Conservation (phyloP, 2,113 vertebrate species). For the Cairina moschata region DNA sequence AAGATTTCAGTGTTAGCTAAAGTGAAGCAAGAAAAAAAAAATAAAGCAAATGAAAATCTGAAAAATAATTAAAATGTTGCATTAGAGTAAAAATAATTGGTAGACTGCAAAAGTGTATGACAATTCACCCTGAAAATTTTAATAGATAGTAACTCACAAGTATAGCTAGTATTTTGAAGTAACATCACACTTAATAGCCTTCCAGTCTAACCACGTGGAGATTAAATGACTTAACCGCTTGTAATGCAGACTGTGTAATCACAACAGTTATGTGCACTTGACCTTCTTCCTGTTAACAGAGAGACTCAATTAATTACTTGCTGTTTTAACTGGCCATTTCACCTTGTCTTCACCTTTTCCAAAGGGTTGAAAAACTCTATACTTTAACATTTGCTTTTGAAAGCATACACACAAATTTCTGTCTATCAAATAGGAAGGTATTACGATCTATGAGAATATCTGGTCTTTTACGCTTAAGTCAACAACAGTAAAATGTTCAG, state of each 20-base stretch:
- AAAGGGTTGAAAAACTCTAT: slow-evolving; percentile 58
- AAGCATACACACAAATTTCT: slow-evolving; percentile 32
- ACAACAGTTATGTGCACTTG: slow-evolving; percentile 65
- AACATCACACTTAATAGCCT: slow-evolving; percentile 79
- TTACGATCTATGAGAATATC: background rate
- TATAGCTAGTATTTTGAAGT: slow-evolving; percentile 76
- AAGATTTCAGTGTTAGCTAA: background rate
- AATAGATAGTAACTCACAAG: slow-evolving; percentile 65
- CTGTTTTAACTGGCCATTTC: slow-evolving; percentile 68
- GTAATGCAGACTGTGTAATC: slow-evolving; percentile 62
- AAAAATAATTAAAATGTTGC: slow-evolving; percentile 5
- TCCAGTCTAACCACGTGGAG: slow-evolving; percentile 71
- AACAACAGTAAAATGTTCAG: background rate
- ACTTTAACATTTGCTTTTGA: slow-evolving; percentile 67
- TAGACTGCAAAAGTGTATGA: slow-evolving; percentile 25
- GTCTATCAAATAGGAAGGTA: slow-evolving; percentile 17
- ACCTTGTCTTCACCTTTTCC: slow-evolving; percentile 65
- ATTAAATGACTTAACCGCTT: slow-evolving; percentile 67
- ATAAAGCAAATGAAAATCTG: background rate
- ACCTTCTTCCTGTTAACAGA: slow-evolving; percentile 77
- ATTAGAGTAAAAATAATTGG: background rate
- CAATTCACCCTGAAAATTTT: background rate
- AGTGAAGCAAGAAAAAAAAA: background rate
- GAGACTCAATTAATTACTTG: slow-evolving; percentile 81
- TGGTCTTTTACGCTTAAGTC: background rate